These are phyloP conservation scores for Petrophora chlorosata DNA, from an alignment of 2,888 invertebrate genomes.

Conservation along the genomic window DNA sequence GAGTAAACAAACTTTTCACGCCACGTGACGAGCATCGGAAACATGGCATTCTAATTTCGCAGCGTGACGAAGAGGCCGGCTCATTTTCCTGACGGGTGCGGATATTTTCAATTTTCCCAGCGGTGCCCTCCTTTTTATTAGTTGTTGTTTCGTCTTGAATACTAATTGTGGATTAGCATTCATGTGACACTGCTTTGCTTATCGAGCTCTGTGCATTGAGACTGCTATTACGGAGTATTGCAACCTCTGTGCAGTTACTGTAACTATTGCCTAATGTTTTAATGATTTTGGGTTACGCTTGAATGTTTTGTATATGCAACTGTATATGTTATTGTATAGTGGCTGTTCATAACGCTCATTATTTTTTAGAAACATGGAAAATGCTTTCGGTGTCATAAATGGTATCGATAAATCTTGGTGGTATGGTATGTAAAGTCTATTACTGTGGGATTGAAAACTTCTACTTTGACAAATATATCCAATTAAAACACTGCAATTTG, in stretches of 20 bases:
- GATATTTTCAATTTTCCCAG: slow-evolving; percentile 82
- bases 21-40: slow-evolving; percentile 71
- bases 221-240: slow-evolving; percentile 21
- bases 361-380: too few species aligned
- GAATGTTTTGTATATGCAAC: too few species aligned
- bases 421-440: too few species aligned
- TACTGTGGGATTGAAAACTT: too few species aligned
- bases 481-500: too few species aligned
- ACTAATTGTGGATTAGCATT: slow-evolving; percentile 78
- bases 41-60: slow-evolving; percentile 71
- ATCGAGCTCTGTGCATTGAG: slow-evolving; percentile 35
- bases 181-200: slow-evolving; percentile 59
- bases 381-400: too few species aligned
- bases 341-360: too few species aligned
- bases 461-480: too few species aligned
- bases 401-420: too few species aligned
- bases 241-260: slow-evolving; percentile 11
- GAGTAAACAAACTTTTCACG: slow-evolving; percentile 74
- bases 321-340: too few species aligned
- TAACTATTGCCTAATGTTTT: slow-evolving; percentile 15
- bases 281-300: slow-evolving; percentile 7
- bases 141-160: slow-evolving; percentile 80
- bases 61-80: slow-evolving; percentile 72
- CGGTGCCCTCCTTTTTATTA: slow-evolving; percentile 77
- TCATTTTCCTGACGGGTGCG: slow-evolving; percentile 80